These are phyloP conservation scores for Fregetta grallaria DNA, from an alignment of 2,113 vertebrate species.

Conservation along the genomic window DNA sequence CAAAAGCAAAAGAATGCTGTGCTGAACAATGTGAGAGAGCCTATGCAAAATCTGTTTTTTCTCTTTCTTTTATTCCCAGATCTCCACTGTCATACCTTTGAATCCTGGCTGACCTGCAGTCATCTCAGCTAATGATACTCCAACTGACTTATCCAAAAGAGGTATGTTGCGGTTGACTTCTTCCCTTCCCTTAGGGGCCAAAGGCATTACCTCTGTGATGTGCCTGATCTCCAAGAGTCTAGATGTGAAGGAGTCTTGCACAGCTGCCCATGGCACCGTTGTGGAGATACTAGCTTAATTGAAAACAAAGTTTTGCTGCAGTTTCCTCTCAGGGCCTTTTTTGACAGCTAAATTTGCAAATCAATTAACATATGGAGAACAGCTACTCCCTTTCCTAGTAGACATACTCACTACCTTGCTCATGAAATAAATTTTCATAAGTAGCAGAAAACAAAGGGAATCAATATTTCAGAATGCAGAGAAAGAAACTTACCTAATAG, in stretches of 20 bases:
- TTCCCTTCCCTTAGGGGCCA: background rate
- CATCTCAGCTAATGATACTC: background rate
- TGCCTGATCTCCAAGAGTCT: background rate
- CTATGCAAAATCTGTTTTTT: background rate
- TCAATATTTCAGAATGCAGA: background rate
- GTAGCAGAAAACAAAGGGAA: background rate
- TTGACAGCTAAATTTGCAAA: conserved; percentile 30
- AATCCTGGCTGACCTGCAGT: background rate
- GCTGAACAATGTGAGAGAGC: background rate
- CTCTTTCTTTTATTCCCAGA: background rate
- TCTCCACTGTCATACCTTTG: background rate
- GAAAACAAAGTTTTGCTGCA: background rate
- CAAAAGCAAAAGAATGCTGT: background rate
- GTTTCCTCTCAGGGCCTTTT: background rate
- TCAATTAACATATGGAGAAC: background rate
- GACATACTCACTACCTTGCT: background rate
- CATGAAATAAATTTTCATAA: background rate
- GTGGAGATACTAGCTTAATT: background rate
- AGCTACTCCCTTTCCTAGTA: background rate
- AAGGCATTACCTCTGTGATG: background rate
- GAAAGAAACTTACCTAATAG: background rate
- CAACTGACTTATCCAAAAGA: background rate
- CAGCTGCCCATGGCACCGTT: background rate
- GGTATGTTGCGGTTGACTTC: background rate
- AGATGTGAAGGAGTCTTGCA: background rate